Conservation (phyloP, 2,888 invertebrate species). For the Tachina fera region DNA sequence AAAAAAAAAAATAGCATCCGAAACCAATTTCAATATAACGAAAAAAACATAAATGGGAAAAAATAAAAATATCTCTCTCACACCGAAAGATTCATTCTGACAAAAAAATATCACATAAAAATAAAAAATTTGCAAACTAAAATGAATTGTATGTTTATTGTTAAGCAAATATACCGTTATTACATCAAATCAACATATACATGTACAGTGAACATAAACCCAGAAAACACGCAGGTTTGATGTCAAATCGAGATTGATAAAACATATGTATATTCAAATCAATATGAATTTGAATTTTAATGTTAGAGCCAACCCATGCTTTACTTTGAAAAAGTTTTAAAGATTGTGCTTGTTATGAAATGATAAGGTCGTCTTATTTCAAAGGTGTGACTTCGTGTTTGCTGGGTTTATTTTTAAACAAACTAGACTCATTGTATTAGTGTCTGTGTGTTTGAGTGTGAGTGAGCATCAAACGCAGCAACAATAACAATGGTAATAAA, state of each 20-base stretch:
- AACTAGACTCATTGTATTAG: neutral
- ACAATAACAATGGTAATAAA: conserved; percentile 37
- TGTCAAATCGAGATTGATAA: no score
- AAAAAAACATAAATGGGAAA: neutral
- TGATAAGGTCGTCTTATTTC: no score
- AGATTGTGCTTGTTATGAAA: no score
- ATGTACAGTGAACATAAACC: conserved; percentile 16
- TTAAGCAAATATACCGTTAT: conserved; percentile 58
- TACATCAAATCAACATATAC: conserved; percentile 54
- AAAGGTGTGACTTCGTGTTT: no score
- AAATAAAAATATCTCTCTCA: neutral
- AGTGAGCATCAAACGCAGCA: neutral
- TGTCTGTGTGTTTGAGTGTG: neutral
- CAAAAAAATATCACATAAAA: neutral
- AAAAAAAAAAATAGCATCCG: neutral
- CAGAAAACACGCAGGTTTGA: no score
- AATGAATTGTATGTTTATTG: conserved; percentile 52
- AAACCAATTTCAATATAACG: conserved; percentile 28
- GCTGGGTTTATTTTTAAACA: conserved; percentile 4
- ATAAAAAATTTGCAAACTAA: conserved; percentile 19
- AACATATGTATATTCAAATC: no score
- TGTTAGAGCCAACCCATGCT: no score
- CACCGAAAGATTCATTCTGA: neutral
- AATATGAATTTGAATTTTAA: no score
- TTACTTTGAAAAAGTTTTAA: no score